These are phyloP conservation scores for Hydrolagus affinis DNA, from an alignment of 2,113 vertebrate genomes.

Conservation along the genomic window DNA sequence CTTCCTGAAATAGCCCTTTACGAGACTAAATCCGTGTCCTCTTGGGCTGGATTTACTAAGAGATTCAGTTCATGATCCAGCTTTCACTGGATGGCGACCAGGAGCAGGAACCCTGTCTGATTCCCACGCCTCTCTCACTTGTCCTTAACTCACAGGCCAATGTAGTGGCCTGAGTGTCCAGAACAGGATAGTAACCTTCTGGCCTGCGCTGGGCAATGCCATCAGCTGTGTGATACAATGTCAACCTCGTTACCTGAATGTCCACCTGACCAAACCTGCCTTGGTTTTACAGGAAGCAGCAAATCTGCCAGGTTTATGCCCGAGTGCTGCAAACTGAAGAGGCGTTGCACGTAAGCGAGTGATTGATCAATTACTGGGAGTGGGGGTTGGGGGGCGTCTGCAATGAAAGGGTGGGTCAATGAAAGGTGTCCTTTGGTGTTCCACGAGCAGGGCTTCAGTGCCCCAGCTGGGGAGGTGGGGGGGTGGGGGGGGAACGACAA, in stretches of 20 bases:
- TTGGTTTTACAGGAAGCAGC: conserved; percentile 32
- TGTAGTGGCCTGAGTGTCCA: too few relatives aligned
- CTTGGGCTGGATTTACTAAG: too few relatives aligned
- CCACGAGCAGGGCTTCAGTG: not conserved
- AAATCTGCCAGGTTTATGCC: conserved; percentile 37
- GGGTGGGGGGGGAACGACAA: too few relatives aligned
- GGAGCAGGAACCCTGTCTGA: too few relatives aligned
- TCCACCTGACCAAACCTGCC: not conserved
- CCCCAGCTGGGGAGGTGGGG: not conserved
- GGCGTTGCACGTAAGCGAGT: conserved; percentile 34
- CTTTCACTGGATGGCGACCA: too few relatives aligned
- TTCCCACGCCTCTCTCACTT: too few relatives aligned
- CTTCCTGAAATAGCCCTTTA: too few relatives aligned
- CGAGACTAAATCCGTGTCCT: too few relatives aligned
- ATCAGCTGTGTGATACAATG: not conserved
- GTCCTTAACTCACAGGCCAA: too few relatives aligned
- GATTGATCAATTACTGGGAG: not conserved
- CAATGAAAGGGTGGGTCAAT: not conserved
- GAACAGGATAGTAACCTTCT: too few relatives aligned
- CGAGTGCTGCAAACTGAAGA: conserved; percentile 35
- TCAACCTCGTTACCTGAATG: not conserved
- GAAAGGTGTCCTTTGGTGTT: not conserved
- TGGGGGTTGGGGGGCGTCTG: too few relatives aligned
- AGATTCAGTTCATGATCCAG: too few relatives aligned
- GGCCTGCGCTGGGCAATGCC: not conserved